Percentiles rank a stretch among this genome's conserved stretches.
Evolutionary conservation across 2,888 invertebrate species (phyloP).

Genomic region (Cantharis nigra): DNA sequence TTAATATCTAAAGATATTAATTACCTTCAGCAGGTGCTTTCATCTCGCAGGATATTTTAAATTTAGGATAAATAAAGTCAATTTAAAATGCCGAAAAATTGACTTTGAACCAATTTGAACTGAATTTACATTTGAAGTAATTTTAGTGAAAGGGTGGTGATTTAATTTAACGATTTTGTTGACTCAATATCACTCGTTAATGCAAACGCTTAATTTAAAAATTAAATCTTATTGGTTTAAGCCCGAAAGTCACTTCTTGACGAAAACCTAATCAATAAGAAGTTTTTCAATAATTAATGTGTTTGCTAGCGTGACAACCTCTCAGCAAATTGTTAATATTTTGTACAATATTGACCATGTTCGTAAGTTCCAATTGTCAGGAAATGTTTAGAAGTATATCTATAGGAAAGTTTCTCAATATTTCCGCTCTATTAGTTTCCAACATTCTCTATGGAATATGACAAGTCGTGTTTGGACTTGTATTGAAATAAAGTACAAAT

Average conservation of each 20-base stretch:
- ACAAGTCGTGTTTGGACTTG: not conserved
- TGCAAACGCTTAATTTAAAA: not conserved
- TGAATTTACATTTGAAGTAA: not conserved
- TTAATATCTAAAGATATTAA: too few species aligned
- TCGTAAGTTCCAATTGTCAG: not conserved
- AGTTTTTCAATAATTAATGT: not conserved
- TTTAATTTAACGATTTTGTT: not conserved
- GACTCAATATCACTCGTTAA: not conserved
- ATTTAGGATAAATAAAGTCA: not conserved
- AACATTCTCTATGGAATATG: not conserved
- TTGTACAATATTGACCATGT: not conserved
- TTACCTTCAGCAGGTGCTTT: too few species aligned
- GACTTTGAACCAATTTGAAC: not conserved
- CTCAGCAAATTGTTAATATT: not conserved
- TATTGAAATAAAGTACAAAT: not conserved
- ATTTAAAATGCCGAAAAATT: not conserved
- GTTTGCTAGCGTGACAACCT: not conserved
- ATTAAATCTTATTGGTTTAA: not conserved
- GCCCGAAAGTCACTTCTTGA: not conserved
- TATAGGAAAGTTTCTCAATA: not conserved
- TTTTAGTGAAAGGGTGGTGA: not conserved
- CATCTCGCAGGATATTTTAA: not conserved
- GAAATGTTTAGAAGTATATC: not conserved
- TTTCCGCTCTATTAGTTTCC: not conserved
- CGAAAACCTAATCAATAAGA: too few species aligned